Conservation (phyloP, 2,113 vertebrate species). For the Piprites chloris region DNA sequence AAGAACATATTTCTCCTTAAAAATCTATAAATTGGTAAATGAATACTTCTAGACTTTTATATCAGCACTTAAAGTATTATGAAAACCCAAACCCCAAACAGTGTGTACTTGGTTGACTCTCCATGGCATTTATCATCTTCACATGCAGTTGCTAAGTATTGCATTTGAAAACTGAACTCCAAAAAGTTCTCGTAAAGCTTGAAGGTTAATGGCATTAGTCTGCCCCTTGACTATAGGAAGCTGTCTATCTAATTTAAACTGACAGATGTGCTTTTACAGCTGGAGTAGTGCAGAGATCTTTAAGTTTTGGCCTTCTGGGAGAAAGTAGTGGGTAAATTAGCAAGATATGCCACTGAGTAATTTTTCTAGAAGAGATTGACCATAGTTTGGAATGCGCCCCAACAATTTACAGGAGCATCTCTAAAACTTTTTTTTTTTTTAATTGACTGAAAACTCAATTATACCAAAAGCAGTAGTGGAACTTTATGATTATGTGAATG, state of each 20-base stretch:
- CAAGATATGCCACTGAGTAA: not conserved
- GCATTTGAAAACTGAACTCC: slow-evolving; percentile 29
- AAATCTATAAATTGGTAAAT: not conserved
- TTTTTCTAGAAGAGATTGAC: slow-evolving; percentile 40
- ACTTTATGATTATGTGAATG: not conserved
- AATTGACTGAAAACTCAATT: not conserved
- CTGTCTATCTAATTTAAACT: slow-evolving; percentile 63
- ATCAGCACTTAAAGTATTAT: not conserved
- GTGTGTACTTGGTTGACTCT: not conserved
- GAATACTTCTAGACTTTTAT: not conserved
- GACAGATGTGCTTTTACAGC: slow-evolving; percentile 68
- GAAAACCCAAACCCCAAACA: not conserved
- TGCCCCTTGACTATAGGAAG: slow-evolving; percentile 51
- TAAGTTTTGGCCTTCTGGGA: slow-evolving; percentile 14
- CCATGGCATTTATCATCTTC: slow-evolving; percentile 2
- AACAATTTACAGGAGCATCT: not conserved
- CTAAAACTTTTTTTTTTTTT: not conserved
- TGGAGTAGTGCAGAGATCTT: slow-evolving; percentile 19
- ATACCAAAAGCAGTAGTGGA: not conserved
- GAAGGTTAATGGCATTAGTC: slow-evolving; percentile 66
- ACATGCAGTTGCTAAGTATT: not conserved
- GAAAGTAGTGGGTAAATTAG: slow-evolving; percentile 42
- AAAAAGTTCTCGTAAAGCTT: slow-evolving; percentile 27
- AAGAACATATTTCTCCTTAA: not conserved
- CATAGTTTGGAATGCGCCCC: not conserved